Percentiles rank a stretch among this genome's conserved stretches.
phyloP scores from a whole-genome alignment of 2,797 vertebrate genomes.

The Brachymystax lenok region DNA sequence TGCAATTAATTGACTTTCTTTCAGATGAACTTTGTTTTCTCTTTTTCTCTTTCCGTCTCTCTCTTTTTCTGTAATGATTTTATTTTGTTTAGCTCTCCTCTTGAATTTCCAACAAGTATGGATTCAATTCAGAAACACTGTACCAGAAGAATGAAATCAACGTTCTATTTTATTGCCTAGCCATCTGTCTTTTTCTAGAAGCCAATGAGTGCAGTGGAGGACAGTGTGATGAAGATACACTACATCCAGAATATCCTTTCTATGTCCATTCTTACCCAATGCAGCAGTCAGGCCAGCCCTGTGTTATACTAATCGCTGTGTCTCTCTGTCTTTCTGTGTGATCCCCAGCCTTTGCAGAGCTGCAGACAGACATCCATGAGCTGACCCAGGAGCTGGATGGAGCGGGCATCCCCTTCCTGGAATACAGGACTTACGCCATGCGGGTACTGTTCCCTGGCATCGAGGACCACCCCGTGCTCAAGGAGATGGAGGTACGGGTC shows the following conservation, averaged over 20 bases:
- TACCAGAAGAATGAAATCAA: not conserved
- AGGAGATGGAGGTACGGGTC: conserved; percentile 97
- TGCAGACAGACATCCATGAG: conserved; percentile 97
- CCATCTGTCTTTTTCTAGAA: not conserved
- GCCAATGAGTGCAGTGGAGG: not conserved
- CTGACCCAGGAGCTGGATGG: conserved; percentile 95
- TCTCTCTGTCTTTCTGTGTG: conserved; percentile 18
- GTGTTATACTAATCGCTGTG: not conserved
- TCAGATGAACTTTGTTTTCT: conserved; percentile 70
- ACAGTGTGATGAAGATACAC: not conserved
- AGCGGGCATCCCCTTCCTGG: conserved; percentile 94
- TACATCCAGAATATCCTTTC: not conserved
- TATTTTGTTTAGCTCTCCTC: not conserved
- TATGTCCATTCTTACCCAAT: not conserved
- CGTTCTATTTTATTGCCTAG: not conserved
- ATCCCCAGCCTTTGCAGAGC: conserved; percentile 88
- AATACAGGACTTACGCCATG: conserved; percentile 98
- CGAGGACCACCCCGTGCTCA: conserved; percentile 97
- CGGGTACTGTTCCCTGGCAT: conserved; percentile 96
- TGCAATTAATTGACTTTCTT: conserved; percentile 78
- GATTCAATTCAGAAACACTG: not conserved
- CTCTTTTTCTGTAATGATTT: conserved; percentile 10
- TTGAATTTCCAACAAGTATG: not conserved
- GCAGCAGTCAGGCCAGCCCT: not conserved
- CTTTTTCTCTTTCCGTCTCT: conserved; percentile 44